Base-by-base conservation (phyloP, 2,888 invertebrate genomes). In the Calliphora vomitoria region DNA sequence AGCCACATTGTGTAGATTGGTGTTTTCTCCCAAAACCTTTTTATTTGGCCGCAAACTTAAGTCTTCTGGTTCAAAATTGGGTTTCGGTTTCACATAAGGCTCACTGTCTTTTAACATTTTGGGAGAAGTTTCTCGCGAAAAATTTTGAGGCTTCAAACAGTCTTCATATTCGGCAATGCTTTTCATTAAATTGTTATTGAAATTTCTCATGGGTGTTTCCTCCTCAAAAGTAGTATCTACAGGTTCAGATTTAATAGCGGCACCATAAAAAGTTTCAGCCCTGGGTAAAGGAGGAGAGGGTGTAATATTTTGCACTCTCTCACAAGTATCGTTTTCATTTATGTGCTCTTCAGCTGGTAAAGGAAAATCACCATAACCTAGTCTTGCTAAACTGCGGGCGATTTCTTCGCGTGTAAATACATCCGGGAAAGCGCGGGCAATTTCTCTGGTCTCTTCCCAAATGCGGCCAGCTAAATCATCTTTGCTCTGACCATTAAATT, bases 401-500 rank as follows among this genome's bases (percentile, higher is more conserved):
- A 93, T 93, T 80, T 93, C 93, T 83, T 93, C 93, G 15, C 93
- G 91, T 1, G 93, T 93, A 6, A 93, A 93, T 0, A 93, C 93
- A 81, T 93, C 93, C 3, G 93, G 93, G 89, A 93, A 93, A n/a
- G 93, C 92, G 0, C 91, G 91, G 0, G 93, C 93, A 11, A 93
- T 93, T 41, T 93, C 93, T 0, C 93, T 91, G 0, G 93, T 93
- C 80, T 93, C 93, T 82, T 92, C 91, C 91, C 92, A 93, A 58
- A 93, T 93, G 78, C 93, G 92, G 0, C 91, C 91, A 0, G 92
- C 92, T 35, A 93, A 82, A n/a, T 92, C 91, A 71, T 92, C 92
- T 76, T 92, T 92, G 81, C 87, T 91, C 60, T 91, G 92, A n/a
- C 83, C 81, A 89, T 90, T 90, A 53, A 35, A 41, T 71, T 64